A percentile compares a stretch with the other conserved stretches of the same genome.
Evolutionary conservation across 92 coral and sea anemone genomes (phyloP).

Genomic region (Montipora capitata): DNA sequence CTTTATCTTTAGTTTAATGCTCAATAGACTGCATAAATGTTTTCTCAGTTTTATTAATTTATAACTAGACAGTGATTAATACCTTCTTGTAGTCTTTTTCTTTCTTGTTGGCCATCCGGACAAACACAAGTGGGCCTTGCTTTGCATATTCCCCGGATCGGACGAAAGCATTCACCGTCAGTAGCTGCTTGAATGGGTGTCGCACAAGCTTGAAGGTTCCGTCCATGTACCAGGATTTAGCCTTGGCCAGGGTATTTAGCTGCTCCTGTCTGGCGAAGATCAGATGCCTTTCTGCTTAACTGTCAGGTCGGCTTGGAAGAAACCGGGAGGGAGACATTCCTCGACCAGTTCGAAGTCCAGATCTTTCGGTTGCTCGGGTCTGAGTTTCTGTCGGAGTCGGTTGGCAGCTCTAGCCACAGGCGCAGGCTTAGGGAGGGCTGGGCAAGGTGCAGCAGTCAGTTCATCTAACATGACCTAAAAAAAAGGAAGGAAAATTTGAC

Average conservation of each 20-base stretch:
- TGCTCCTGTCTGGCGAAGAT: neutral
- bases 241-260: conserved; percentile 10
- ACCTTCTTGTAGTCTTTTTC: neutral
- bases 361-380: neutral
- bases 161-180: conserved; percentile 29
- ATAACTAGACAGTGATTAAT: no score
- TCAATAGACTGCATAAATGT: no score
- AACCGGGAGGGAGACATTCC: neutral
- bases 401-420: neutral
- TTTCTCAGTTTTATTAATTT: no score
- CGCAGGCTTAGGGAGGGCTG: neutral
- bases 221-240: conserved; percentile 69
- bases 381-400: neutral
- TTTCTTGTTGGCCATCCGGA: conserved; percentile 56
- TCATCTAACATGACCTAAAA: no score
- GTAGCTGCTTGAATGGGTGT: conserved; percentile 6
- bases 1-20: no score
- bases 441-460: no score
- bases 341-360: neutral
- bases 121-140: conserved; percentile 58
- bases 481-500: no score
- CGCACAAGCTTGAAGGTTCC: conserved; percentile 39
- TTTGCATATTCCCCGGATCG: conserved; percentile 61
- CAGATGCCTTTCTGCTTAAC: neutral
- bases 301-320: neutral